These are phyloP conservation scores for Drosophila sulfurigaster DNA, from an alignment of 1,140 invertebrate genomes.

Conservation along the genomic window DNA sequence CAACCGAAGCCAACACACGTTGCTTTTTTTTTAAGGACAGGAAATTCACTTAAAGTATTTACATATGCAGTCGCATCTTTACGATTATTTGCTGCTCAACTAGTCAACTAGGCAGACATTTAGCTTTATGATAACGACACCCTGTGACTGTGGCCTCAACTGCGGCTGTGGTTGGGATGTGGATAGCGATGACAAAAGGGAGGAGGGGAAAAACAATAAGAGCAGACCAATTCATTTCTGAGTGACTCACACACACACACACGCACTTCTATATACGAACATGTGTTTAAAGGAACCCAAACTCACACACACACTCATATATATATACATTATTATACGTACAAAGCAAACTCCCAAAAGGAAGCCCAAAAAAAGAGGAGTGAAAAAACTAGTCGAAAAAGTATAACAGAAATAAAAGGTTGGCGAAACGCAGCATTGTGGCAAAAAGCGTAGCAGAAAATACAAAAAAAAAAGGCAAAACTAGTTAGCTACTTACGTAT, in stretches of 20 bases:
- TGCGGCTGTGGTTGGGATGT: background rate
- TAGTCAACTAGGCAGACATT: constrained; percentile 32
- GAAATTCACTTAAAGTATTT: constrained; percentile 37
- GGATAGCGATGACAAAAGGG: background rate
- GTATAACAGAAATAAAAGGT: constrained; percentile 32
- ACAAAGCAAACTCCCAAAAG: constrained; percentile 58
- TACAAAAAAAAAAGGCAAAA: constrained; percentile 25
- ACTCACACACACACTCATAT: background rate
- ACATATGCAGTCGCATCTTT: constrained; percentile 47
- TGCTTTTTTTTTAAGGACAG: constrained; percentile 14
- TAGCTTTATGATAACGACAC: constrained; percentile 55
- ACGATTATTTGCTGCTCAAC: constrained; percentile 32
- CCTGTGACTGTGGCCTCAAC: constrained; percentile 18
- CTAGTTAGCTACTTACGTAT: constrained; percentile 60
- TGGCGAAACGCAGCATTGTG: constrained; percentile 17
- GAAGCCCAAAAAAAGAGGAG: constrained; percentile 28
- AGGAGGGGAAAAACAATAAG: constrained; percentile 37
- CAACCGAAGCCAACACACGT: constrained; percentile 11
- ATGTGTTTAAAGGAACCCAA: constrained; percentile 11
- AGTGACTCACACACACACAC: constrained; percentile 40
- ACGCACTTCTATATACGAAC: background rate
- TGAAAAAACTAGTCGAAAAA: constrained; percentile 50
- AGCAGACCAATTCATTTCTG: constrained; percentile 66
- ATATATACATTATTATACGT: background rate
- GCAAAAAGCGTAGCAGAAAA: constrained; percentile 34